Percentiles rank a stretch among this genome's conserved stretches.
These are phyloP conservation scores for Spodoptera exigua DNA, from an alignment of 2,888 invertebrate species.

Conservation along the genomic window DNA sequence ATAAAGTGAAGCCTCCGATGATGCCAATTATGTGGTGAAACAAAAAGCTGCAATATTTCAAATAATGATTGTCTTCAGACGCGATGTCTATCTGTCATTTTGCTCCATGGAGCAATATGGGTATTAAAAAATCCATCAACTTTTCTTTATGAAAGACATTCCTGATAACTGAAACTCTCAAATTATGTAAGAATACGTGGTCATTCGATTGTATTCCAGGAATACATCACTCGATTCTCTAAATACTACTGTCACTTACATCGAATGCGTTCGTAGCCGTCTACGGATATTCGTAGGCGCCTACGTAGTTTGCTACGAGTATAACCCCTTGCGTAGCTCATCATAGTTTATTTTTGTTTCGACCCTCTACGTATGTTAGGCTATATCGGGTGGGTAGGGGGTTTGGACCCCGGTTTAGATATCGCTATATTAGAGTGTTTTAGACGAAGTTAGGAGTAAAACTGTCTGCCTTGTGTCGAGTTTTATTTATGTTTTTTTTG, in stretches of 20 bases:
- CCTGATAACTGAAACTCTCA: too few species aligned
- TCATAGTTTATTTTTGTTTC: slow-evolving; percentile 47
- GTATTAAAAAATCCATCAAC: too few species aligned
- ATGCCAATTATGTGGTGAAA: too few species aligned
- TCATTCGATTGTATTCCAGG: too few species aligned
- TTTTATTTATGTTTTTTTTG: slow-evolving; percentile 9
- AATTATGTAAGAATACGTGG: too few species aligned
- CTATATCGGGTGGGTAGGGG: slow-evolving; percentile 14
- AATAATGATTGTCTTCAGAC: too few species aligned
- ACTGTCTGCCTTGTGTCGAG: too few species aligned
- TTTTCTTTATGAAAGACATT: too few species aligned
- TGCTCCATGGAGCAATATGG: too few species aligned
- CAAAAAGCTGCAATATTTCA: too few species aligned
- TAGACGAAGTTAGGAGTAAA: slow-evolving; percentile 3
- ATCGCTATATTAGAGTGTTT: slow-evolving; percentile 23
- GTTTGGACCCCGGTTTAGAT: slow-evolving; percentile 8
- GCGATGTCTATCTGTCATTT: too few species aligned
- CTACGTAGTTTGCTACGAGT: slow-evolving; percentile 42
- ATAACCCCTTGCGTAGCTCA: slow-evolving; percentile 34
- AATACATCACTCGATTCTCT: neutral
- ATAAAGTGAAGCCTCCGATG: too few species aligned
- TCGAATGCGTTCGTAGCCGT: slow-evolving; percentile 29
- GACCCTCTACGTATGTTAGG: slow-evolving; percentile 21
- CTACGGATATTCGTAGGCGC: slow-evolving; percentile 45
- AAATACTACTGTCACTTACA: slow-evolving; percentile 11